phyloP scores from a whole-genome alignment of 2,888 invertebrate genomes.

The Pollenia griseotomentosa region DNA sequence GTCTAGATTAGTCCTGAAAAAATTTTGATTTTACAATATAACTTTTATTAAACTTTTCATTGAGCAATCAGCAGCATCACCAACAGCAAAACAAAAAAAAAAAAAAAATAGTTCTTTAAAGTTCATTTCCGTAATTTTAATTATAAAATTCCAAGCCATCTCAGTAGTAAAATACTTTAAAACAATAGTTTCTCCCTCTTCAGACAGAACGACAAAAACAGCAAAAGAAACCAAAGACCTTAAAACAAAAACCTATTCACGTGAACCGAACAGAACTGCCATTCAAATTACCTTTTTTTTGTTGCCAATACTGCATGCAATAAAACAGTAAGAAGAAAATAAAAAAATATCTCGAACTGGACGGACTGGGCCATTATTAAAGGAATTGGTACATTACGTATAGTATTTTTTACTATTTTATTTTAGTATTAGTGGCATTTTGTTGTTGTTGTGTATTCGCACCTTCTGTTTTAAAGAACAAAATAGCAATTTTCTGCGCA shows the following conservation, averaged over 20 bases:
- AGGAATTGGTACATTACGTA: conserved; percentile 18
- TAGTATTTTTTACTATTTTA: not conserved
- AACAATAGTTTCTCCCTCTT: conserved; percentile 15
- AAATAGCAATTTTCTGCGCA: conserved; percentile 46
- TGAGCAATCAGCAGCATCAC: conserved; percentile 11
- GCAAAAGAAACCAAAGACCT: conserved; percentile 2
- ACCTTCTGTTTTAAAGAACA: conserved; percentile 65
- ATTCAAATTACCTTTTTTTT: conserved; percentile 64
- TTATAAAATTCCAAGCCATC: conserved; percentile 63
- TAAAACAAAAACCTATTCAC: conserved; percentile 1
- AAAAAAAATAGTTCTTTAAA: conserved; percentile 31
- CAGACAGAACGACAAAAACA: not conserved
- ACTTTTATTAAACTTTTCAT: conserved; percentile 50
- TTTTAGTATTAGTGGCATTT: conserved; percentile 39
- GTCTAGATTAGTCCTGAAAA: too few species aligned
- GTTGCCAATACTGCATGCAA: conserved; percentile 22
- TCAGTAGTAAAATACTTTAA: conserved; percentile 31
- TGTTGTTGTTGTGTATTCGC: conserved; percentile 60
- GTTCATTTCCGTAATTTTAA: conserved; percentile 58
- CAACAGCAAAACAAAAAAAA: conserved; percentile 31
- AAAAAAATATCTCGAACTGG: conserved; percentile 23
- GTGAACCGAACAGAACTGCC: conserved; percentile 45
- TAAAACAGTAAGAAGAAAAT: conserved; percentile 5
- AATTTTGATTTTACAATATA: conserved; percentile 36
- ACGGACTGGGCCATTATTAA: conserved; percentile 29